A percentile compares a stretch with the other conserved stretches of the same genome.
phyloP scores from a whole-genome alignment of 2,888 invertebrate genomes.

The Eupithecia dodoneata region DNA sequence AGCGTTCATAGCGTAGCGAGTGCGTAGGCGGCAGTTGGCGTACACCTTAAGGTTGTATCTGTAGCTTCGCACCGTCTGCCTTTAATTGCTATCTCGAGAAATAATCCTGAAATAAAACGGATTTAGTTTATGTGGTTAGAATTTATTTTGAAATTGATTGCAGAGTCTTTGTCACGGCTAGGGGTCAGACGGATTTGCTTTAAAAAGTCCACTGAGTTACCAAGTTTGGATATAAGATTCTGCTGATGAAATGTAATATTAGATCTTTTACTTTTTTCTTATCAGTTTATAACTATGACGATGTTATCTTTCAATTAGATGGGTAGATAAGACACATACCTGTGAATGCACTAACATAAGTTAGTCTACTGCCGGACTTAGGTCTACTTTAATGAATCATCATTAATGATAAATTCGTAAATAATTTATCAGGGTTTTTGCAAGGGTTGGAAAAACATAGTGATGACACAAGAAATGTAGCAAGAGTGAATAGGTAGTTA shows the following conservation, averaged over 20 bases:
- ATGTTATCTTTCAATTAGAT: neutral
- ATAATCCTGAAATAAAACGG: constrained; percentile 22
- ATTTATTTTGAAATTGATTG: constrained; percentile 19
- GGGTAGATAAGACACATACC: too few species aligned
- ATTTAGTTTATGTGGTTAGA: constrained; percentile 11
- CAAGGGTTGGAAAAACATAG: too few species aligned
- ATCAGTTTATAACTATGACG: too few species aligned
- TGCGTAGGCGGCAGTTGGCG: neutral
- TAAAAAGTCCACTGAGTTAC: neutral
- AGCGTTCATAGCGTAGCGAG: neutral
- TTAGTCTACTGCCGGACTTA: too few species aligned
- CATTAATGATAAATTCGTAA: too few species aligned
- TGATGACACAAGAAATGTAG: too few species aligned
- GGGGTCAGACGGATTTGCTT: constrained; percentile 11
- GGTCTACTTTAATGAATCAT: too few species aligned
- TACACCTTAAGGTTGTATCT: constrained; percentile 28
- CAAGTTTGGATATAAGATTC: neutral
- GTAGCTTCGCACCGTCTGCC: constrained; percentile 45
- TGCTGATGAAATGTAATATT: neutral
- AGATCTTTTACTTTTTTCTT: too few species aligned
- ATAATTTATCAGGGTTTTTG: too few species aligned
- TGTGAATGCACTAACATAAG: too few species aligned
- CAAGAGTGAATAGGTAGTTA: too few species aligned
- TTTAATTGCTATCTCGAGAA: constrained; percentile 46
- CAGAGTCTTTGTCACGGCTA: constrained; percentile 17